Base-by-base conservation (phyloP, 2,113 vertebrate species). In the Pteruthius melanotis region DNA sequence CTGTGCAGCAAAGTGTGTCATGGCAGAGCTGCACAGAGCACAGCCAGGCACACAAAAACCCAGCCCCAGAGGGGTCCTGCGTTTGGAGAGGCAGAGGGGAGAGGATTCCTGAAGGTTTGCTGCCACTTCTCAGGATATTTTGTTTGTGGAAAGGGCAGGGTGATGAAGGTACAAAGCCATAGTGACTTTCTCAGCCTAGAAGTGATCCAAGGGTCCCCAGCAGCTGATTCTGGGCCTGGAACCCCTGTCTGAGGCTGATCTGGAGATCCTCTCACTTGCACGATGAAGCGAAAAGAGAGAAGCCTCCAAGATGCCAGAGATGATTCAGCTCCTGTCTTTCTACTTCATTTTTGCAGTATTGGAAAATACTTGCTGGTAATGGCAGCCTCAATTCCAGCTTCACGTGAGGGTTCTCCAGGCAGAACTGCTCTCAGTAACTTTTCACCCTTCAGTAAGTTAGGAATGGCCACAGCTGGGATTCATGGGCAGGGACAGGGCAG, bases 341-440 rank as follows among this genome's bases (percentile, higher is more conserved):
- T 74, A 40, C 59, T 42, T 59, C 2, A 7, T 52, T 68, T 59
- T 76, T 66, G 71, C 60, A 61, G 33, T 13, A 3, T 24, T 70
- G 80, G 57, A n/a, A 93, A 91, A 59, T 5, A 2, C 0, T 0
- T 28, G 35, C 44, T 76, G 79, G 75, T 20, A 18, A 22, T 2
- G 7, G 63, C 60, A 65, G 50, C 64, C 37, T 56, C 42, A n/a
- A 24, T 5, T 35, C n/a, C 68, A 72, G 15, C 59, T 26, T 27
- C 10, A 18, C 0, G 0, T 5, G 71, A 61, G 28, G 31, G 35
- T 12, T 86, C 30, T 56, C 20, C 0, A 2, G 28, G n/a, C 6
- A 2, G 57, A 33, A 49, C 40, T 77, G 42, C 56, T 40, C 63
- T 42, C 54, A 22, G 10, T 9, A 31, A 6, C 4, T 20, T 21